Percentiles rank a stretch among this genome's conserved stretches.
Evolutionary conservation across 2,888 invertebrate species (phyloP).

Genomic region (Acrocera orbiculus): DNA sequence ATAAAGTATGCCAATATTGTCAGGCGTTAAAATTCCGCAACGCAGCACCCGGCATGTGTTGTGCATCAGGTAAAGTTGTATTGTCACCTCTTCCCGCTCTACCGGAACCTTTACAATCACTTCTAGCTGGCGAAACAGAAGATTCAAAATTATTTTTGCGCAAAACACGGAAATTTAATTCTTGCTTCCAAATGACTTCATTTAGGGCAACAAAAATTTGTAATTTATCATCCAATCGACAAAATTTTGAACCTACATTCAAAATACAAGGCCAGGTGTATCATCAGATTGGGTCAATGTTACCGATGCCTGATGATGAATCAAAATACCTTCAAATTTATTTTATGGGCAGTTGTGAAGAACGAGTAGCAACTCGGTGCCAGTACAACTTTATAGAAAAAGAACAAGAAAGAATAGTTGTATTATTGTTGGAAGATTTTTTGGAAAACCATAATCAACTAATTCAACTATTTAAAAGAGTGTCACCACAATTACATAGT

Average conservation of each 20-base stretch:
- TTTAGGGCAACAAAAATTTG: slow-evolving; percentile 3
- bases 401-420: background rate
- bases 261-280: too few relatives aligned
- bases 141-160: slow-evolving; percentile 5
- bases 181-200: slow-evolving; percentile 8
- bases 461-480: slow-evolving; percentile 11
- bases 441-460: slow-evolving; percentile 10
- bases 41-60: slow-evolving; percentile 25
- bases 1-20: slow-evolving; percentile 20
- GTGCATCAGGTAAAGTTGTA: slow-evolving; percentile 23
- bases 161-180: slow-evolving; percentile 5
- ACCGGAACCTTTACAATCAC: slow-evolving; percentile 19
- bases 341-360: slow-evolving; percentile 1
- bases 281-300: too few relatives aligned
- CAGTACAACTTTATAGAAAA: slow-evolving; percentile 2
- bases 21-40: slow-evolving; percentile 20
- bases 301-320: too few relatives aligned
- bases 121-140: slow-evolving; percentile 4
- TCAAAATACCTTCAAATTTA: slow-evolving; percentile 1
- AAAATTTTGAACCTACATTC: too few relatives aligned
- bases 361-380: slow-evolving; percentile 1
- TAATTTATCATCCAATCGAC: background rate
- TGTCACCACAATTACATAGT: slow-evolving; percentile 8
- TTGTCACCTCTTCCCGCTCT: slow-evolving; percentile 19
- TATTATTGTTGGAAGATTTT: slow-evolving; percentile 7